Evolutionary conservation across 1,140 invertebrate species (phyloP), one percentile per base, ranked within the genome.

Genomic region (Ceratina calcarata): DNA sequence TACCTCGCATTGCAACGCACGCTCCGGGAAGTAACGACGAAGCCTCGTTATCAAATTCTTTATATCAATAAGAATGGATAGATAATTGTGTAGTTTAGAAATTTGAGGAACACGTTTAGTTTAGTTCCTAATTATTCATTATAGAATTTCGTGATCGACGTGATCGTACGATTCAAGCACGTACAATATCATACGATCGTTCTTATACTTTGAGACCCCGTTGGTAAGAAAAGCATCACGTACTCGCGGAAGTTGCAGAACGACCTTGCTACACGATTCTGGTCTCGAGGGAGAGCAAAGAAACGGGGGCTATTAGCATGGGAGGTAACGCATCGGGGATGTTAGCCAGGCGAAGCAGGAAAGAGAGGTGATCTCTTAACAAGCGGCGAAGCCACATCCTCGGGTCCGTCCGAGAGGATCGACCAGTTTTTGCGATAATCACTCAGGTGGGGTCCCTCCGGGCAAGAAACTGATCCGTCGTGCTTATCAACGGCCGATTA

Each of bases 391-490:
- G 83, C 80, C 83, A 74, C 85, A 81, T 86, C 81, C 80, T 88
- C 84, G 83, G 74, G 64, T 73, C 58, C 24, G 61, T 45, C 51
- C 27, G 22, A 80, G 65, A 72, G 67, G 75, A 83, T 78, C 75
- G 78, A 81, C 82, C 81, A 79, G 83, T 83, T 86, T 86, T 87
- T 87, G 79, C 45, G 68, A 73, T 77, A 79, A 81, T 86, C 84
- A 86, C 79, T 86, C 76, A 66, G 66, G n/a, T 53, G 24, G 67
- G 20, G 27, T 18, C 22, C 51, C 37, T n/a, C 3, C 58, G 10
- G 20, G 51, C 76, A 78, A 78, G 76, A 78, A 78, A 78, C 65
- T 60, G 76, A 78, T 65, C 76, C 76, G 76, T 53, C 58, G 32
- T 72, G 76, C 76, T 78, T 58, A 78, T 78, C 76, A 78, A 78